phyloP scores from a whole-genome alignment of 2,888 invertebrate genomes.

The Theodoxus fluviatilis region DNA sequence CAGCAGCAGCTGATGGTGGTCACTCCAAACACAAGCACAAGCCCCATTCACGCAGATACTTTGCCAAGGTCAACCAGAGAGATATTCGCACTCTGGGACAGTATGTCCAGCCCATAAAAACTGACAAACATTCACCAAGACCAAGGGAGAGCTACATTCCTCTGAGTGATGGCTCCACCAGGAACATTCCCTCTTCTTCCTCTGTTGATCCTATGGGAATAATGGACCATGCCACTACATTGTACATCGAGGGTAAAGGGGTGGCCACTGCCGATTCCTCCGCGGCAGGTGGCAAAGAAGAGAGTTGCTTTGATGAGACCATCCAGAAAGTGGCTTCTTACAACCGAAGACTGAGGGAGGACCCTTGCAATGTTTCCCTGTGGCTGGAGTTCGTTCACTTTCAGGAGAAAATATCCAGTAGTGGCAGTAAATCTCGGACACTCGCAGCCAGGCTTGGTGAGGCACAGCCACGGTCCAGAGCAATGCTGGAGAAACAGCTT shows the following conservation, averaged over 20 bases:
- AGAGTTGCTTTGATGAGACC: constrained; percentile 28
- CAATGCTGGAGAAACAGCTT: constrained; percentile 64
- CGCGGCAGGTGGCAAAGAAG: constrained; percentile 18
- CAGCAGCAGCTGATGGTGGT: not conserved
- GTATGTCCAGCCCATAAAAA: not conserved
- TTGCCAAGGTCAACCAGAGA: constrained; percentile 37
- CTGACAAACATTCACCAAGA: not conserved
- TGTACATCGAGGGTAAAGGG: constrained; percentile 54
- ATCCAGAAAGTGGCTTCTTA: constrained; percentile 45
- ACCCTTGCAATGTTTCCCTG: constrained; percentile 58
- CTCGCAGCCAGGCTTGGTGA: constrained; percentile 23
- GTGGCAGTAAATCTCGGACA: constrained; percentile 26
- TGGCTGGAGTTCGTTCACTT: constrained; percentile 67
- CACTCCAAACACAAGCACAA: constrained; percentile 36
- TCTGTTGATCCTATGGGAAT: constrained; percentile 30
- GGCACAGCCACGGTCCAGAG: constrained; percentile 32
- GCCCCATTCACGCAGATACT: constrained; percentile 41
- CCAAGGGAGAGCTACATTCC: too few species aligned
- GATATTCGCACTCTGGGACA: constrained; percentile 16
- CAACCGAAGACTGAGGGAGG: constrained; percentile 59
- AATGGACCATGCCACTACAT: constrained; percentile 49
- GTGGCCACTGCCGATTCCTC: not conserved
- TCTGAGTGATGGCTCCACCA: too few species aligned
- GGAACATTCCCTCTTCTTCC: too few species aligned
- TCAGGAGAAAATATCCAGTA: constrained; percentile 59